These are phyloP conservation scores for Zophobas morio DNA, from an alignment of 1,140 invertebrate genomes.

Conservation along the genomic window DNA sequence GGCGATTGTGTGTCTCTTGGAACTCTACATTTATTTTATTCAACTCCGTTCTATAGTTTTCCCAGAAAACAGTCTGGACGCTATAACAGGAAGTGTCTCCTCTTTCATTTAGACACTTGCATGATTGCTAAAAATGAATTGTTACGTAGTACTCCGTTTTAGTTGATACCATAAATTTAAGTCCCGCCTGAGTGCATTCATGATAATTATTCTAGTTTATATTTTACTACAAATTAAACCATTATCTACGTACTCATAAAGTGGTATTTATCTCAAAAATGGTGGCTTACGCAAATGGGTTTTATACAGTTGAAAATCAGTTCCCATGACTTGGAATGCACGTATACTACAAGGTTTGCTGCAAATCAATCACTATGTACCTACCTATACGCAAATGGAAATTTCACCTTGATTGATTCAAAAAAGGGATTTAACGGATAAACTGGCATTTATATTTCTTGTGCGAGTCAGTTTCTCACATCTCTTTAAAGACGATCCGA, in stretches of 20 bases:
- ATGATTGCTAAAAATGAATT: constrained; percentile 16
- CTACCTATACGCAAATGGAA: not conserved
- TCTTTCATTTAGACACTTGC: constrained; percentile 24
- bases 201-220: constrained; percentile 16
- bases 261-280: constrained; percentile 37
- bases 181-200: constrained; percentile 3
- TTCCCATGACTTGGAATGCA: constrained; percentile 37
- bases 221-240: constrained; percentile 39
- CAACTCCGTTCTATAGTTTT: constrained; percentile 25
- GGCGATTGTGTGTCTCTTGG: constrained; percentile 37
- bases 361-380: constrained; percentile 25
- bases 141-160: not conserved
- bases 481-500: no score
- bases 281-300: constrained; percentile 27
- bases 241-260: constrained; percentile 14
- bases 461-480: no score
- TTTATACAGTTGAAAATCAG: constrained; percentile 31
- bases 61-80: constrained; percentile 34
- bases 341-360: not conserved
- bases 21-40: constrained; percentile 32
- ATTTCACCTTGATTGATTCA: constrained; percentile 19
- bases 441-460: not conserved
- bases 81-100: constrained; percentile 29
- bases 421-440: constrained; percentile 2
- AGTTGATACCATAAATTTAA: constrained; percentile 14